These are phyloP conservation scores for Drosophila ohnishii DNA, from an alignment of 1,140 invertebrate genomes.

Conservation along the genomic window DNA sequence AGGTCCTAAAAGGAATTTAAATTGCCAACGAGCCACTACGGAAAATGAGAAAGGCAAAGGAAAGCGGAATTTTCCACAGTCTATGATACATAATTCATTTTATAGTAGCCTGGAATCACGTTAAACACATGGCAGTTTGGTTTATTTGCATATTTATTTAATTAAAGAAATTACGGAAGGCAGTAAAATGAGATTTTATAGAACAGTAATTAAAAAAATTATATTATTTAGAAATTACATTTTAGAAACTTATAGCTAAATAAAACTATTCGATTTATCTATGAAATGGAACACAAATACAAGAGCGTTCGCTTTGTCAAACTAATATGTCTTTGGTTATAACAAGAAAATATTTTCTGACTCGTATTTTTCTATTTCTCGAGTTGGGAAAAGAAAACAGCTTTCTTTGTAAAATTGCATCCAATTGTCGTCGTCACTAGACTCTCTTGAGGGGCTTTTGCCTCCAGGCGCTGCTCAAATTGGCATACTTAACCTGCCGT, in stretches of 20 bases:
- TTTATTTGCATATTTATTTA: constrained; percentile 10
- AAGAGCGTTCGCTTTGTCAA: not conserved
- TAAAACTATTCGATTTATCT: too few species aligned
- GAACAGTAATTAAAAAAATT: not conserved
- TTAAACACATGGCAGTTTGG: not conserved
- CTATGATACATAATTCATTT: constrained; percentile 23
- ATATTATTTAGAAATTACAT: too few species aligned
- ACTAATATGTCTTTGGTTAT: not conserved
- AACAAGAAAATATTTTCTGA: constrained; percentile 8
- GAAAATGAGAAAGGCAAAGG: constrained; percentile 1
- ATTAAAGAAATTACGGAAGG: not conserved
- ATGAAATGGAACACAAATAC: too few species aligned
- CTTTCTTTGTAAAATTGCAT: constrained; percentile 8
- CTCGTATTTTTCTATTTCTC: constrained; percentile 10
- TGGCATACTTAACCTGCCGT: constrained; percentile 48
- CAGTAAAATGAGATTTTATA: not conserved
- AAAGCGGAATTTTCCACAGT: constrained; percentile 4
- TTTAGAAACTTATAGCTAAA: too few species aligned
- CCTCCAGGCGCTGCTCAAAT: constrained; percentile 31
- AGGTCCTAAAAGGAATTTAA: constrained; percentile 32
- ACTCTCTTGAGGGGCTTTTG: constrained; percentile 7
- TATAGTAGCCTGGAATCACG: not conserved
- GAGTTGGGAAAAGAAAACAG: constrained; percentile 5
- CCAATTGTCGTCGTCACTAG: constrained; percentile 28
- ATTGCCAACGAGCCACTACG: constrained; percentile 15